Conservation (phyloP, 53 echinoderm and acorn worm species). For the Actinopyga echinites region DNA sequence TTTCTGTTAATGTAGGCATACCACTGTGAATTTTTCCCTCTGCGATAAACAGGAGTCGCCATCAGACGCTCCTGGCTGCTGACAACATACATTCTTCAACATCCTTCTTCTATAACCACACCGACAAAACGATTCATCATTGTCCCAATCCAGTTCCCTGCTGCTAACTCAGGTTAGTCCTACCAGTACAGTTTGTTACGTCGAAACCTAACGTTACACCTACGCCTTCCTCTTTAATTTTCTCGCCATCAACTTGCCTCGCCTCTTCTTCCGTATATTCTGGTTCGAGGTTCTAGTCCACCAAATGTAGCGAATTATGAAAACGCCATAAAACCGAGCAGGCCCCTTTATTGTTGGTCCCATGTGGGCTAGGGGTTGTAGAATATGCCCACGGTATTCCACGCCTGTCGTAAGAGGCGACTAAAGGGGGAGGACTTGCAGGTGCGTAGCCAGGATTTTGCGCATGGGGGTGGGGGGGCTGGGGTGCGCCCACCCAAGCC, state of each 20-base stretch:
- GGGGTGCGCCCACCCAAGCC: no score
- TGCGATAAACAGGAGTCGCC: conserved; percentile 1
- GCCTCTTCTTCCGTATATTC: not conserved
- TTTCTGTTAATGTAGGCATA: no score
- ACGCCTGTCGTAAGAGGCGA: no score
- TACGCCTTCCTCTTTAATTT: not conserved
- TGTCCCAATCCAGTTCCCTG: not conserved
- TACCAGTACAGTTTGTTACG: no score
- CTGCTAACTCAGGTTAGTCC: not conserved
- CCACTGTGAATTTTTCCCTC: not conserved
- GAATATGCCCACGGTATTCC: no score
- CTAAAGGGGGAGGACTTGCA: no score
- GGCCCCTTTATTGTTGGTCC: no score
- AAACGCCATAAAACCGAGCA: no score
- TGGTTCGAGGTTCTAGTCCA: not conserved
- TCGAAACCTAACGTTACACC: not conserved
- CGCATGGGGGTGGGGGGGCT: no score
- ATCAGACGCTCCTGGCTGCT: not conserved
- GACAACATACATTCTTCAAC: not conserved
- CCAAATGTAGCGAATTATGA: not conserved
- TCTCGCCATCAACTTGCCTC: not conserved
- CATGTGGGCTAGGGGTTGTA: no score
- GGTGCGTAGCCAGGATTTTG: no score
- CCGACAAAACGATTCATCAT: not conserved
- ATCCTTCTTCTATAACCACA: not conserved